Conservation (phyloP, 2,113 vertebrate genomes). For the Lycaon pictus region DNA sequence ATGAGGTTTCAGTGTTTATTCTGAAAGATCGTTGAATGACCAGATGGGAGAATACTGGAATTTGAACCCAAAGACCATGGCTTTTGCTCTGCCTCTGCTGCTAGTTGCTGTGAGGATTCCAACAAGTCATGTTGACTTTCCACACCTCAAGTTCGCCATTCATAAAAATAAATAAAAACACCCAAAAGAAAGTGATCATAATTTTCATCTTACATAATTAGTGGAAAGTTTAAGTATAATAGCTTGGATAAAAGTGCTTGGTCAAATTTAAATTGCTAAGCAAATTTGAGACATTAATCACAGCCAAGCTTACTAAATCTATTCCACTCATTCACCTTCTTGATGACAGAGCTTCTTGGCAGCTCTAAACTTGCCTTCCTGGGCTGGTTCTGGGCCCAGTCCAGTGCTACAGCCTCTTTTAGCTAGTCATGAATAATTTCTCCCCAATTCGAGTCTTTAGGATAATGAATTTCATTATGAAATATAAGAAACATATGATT, state of each 20-base stretch:
- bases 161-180: constrained; percentile 45
- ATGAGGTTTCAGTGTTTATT: background rate
- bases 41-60: background rate
- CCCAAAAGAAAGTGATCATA: background rate
- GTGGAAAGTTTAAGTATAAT: background rate
- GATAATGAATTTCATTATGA: constrained; percentile 71
- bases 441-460: constrained; percentile 64
- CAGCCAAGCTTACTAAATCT: background rate
- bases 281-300: background rate
- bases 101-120: background rate
- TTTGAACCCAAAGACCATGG: background rate
- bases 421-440: constrained; percentile 64
- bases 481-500: constrained; percentile 76
- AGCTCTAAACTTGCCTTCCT: constrained; percentile 27
- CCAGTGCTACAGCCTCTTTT: background rate
- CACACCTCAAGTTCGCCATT: constrained; percentile 29
- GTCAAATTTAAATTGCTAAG: constrained; percentile 23
- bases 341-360: background rate
- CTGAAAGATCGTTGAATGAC: background rate
- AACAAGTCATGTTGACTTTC: constrained; percentile 21
- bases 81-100: background rate
- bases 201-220: constrained; percentile 23
- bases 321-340: background rate
- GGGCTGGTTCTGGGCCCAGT: constrained; percentile 46
- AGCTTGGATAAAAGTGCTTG: background rate